These are phyloP conservation scores for Microtus oregoni DNA, from an alignment of 2,113 vertebrate genomes.

Conservation along the genomic window DNA sequence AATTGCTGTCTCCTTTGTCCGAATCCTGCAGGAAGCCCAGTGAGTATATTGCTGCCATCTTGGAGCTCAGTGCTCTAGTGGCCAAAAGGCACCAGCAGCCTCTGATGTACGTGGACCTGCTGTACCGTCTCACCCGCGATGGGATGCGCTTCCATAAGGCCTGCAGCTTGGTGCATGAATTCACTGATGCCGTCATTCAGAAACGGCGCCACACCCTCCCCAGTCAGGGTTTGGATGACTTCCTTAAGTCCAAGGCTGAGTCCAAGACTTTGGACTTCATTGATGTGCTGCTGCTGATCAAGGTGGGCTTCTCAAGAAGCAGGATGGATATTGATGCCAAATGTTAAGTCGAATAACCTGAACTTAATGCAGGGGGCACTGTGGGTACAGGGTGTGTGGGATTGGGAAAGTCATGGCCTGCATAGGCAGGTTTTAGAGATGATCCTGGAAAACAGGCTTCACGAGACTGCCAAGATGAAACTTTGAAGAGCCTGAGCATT, in stretches of 20 bases:
- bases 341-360: not conserved
- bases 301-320: slow-evolving; percentile 78
- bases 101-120: not conserved
- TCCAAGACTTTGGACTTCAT: slow-evolving; percentile 90
- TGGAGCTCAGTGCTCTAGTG: slow-evolving; percentile 4
- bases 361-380: not conserved
- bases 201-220: not conserved
- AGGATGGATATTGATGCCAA: not conserved
- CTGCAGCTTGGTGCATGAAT: not conserved
- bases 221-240: not conserved
- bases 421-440: not conserved
- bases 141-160: slow-evolving; percentile 2
- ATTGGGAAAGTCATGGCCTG: not conserved
- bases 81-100: not conserved
- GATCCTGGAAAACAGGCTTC: not conserved
- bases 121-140: not conserved
- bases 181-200: not conserved
- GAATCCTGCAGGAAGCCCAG: not conserved
- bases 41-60: slow-evolving; percentile 13
- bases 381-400: not conserved
- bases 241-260: not conserved
- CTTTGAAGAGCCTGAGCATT: not conserved
- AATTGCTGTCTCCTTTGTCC: not conserved
- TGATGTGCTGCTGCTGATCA: slow-evolving; percentile 91
- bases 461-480: not conserved